Evolutionary conservation across 2,113 vertebrate genomes (phyloP), one percentile per base, ranked within the genome.

Genomic region (Pseudorectes ferrugineus): DNA sequence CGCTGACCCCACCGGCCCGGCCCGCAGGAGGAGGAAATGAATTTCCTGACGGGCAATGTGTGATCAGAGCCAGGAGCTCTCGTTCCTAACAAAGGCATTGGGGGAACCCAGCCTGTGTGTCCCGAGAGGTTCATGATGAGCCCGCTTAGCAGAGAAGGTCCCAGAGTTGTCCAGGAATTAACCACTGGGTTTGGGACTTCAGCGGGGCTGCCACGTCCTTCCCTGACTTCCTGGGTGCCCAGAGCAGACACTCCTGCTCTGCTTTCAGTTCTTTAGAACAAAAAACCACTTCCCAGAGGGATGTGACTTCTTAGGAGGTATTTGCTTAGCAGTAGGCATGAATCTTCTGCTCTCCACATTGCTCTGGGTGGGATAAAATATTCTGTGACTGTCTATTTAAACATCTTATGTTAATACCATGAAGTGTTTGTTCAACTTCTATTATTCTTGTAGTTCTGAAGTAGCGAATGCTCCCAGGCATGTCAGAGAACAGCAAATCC

Each of bases 1-100:
- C 1, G 0, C 58, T 28, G 49, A 52, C 46, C 68, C 38, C 3
- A 0, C 26, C 0, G 0, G 2, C 20, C 38, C 1, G 24, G 33
- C 14, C 6, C 0, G 2, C 20, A 14, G 33, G 3, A 49, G 35
- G 58, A 83, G 67, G 80, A 91, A 86, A 57, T 54, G 1, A 17
- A 74, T 45, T 83, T 93, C 48, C 61, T 26, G 33, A 20, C 3
- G 0, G 15, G 49, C 14, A 17, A 1, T 0, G 12, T 1, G 46
- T 0, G 26, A 9, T 55, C 20, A 23, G 52, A 35, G 40, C 11
- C 42, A 2, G 11, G 16, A 49, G 25, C 20, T 55, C 22, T 18
- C 11, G 0, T 21, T 70, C 33, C 7, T 8, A 25, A 3, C 5
- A 4, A 72, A n/a, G n/a, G 33, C 29, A 0, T 0, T 43, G 22